Evolutionary conservation across 2,113 vertebrate species (phyloP).

Genomic region (Lethenteron reissneri): DNA sequence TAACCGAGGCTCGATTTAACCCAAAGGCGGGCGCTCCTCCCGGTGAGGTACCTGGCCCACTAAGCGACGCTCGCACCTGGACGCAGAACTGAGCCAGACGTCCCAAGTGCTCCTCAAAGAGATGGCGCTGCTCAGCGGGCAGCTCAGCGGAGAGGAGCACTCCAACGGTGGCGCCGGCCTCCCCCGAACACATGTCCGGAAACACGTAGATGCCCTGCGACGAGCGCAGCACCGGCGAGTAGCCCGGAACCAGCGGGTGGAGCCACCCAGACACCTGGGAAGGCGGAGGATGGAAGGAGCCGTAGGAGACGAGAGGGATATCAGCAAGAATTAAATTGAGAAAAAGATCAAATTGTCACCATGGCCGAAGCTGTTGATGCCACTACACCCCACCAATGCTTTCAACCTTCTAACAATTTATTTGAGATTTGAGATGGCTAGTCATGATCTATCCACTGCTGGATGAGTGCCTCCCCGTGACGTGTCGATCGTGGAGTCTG

Average conservation of each 20-base stretch:
- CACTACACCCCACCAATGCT: too few relatives aligned
- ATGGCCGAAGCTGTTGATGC: too few relatives aligned
- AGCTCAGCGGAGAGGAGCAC: slow-evolving; percentile 77
- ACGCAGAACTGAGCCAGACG: slow-evolving; percentile 76
- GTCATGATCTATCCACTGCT: too few relatives aligned
- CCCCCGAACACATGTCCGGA: slow-evolving; percentile 60
- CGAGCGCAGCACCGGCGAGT: slow-evolving; percentile 68
- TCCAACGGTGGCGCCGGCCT: slow-evolving; percentile 55
- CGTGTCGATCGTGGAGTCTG: background rate
- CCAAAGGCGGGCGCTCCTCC: background rate
- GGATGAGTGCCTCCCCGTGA: too few relatives aligned
- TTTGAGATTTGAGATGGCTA: too few relatives aligned
- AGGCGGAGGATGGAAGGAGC: too few relatives aligned
- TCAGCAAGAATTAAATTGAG: slow-evolving; percentile 5
- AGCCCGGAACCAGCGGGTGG: slow-evolving; percentile 55
- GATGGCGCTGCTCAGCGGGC: slow-evolving; percentile 35
- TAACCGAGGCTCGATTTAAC: background rate
- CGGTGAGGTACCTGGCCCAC: background rate
- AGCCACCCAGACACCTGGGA: slow-evolving; percentile 82
- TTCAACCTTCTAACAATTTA: too few relatives aligned
- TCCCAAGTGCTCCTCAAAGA: slow-evolving; percentile 61
- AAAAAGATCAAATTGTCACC: background rate
- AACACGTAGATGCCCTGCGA: slow-evolving; percentile 86
- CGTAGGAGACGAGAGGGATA: too few relatives aligned
- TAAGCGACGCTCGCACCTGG: slow-evolving; percentile 33